Evolutionary conservation across 2,888 invertebrate species (phyloP), one percentile per base, ranked within the genome.

Genomic region (Kryphioiulus occultus): DNA sequence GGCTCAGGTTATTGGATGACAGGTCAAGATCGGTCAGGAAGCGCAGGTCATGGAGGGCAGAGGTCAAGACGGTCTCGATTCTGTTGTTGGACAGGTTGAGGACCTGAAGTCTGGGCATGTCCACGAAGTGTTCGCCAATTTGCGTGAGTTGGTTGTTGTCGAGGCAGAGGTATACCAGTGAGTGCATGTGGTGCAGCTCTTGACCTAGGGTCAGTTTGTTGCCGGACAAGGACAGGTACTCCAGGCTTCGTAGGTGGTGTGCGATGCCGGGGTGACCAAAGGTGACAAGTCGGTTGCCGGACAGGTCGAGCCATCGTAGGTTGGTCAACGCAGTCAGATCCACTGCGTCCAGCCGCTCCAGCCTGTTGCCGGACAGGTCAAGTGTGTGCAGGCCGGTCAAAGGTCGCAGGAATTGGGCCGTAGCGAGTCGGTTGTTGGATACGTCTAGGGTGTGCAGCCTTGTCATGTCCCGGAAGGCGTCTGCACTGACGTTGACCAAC

Each of bases 71-170:
- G 90, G 93, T 93, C 91, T 94, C 94, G 90, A 97, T 95, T 91
- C 95, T 94, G 92, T 97, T 91, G n/a, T 89, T 95, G 89, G 95
- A 95, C 90, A 97, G 93, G 91, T 96, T 95, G 89, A 97, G 93
- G 87, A 95, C 95, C 91, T 95, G 95, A 90, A 97, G 92, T 91
- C 94, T 89, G 94, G 93, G 91, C 97, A 97, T 10, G 96, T 95
- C 89, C 93, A 90, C 95, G 94, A 90, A 96, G 95, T 85, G 96
- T 93, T 89, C 94, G 94, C 53, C 93, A 88, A 97, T 93, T 83
- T 94, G 93, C 89, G 95, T 94, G 17, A 98, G 93, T 90, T 95
- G 94, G 92, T 98, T 98, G 87, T 96, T 96, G 91, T 97, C 97
- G 91, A 98, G 92, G 92, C 97, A 32, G 2, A 86, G 78, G 30